A percentile compares a stretch with the other conserved stretches of the same genome.
Conservation (phyloP, 2,113 vertebrate species). For the Cyanocitta stelleri region DNA sequence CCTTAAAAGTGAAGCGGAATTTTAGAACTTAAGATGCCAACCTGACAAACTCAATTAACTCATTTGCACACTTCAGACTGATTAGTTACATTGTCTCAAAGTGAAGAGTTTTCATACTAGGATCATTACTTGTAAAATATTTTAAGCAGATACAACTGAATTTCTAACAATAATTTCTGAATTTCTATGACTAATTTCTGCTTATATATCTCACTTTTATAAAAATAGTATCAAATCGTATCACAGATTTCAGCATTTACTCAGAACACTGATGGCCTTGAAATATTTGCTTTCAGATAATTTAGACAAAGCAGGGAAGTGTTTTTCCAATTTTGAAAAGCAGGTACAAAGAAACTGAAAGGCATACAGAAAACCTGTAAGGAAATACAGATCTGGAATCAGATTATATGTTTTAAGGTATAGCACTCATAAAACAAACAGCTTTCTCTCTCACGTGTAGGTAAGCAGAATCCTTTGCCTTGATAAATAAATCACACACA, state of each 20-base stretch:
- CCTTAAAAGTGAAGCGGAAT: neutral
- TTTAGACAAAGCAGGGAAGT: neutral
- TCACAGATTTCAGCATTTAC: neutral
- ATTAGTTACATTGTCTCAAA: neutral
- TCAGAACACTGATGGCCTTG: neutral
- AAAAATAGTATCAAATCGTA: neutral
- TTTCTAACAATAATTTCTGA: neutral
- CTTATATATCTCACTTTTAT: neutral
- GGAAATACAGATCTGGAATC: neutral
- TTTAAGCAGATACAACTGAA: neutral
- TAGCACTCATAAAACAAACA: neutral
- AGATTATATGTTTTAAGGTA: neutral
- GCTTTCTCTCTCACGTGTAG: accelerated
- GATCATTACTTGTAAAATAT: neutral
- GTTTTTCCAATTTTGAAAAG: neutral
- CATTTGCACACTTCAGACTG: neutral
- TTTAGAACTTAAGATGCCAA: neutral
- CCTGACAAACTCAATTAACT: neutral
- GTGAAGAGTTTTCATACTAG: neutral
- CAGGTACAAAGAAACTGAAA: neutral
- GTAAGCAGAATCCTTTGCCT: neutral
- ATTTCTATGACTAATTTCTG: neutral
- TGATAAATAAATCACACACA: neutral
- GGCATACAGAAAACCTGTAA: neutral
- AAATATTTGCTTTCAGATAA: neutral